Base-by-base conservation (phyloP, 1,140 invertebrate species). In the Brachionus rubens region DNA sequence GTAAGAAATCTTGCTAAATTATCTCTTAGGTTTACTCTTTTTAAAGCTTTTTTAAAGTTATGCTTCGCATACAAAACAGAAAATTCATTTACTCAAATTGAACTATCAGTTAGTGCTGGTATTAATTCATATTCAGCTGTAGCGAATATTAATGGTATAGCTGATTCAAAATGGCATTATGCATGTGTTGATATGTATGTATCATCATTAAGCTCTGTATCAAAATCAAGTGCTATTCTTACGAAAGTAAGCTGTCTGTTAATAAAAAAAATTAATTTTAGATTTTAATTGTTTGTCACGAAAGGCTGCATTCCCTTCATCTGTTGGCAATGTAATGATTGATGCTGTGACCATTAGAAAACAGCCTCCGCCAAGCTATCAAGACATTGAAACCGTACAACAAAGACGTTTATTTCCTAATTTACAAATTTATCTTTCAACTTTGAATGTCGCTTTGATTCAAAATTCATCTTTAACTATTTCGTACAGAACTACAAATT, bases 161-260 rank as follows among this genome's bases (percentile, higher is more conserved):
- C 59, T 21, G 59, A 65, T 65, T 19, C 10, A 7, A 9, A 33
- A 2, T 65, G 59, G 59, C 59, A 65, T 43, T 65, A 65, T 10
- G 21, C 41, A 3, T 65, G 59, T 26, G 12, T 65, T 40, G 59
- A 65, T 65, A 2, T 56, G 3, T 36, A 28, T 28, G 12, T 12
- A 28, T 6, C 24, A 21, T 6, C 10, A 2, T 33, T 28, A 50
- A 50, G 12, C 7, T 3, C 16, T 19, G 24, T 26, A 5, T 5
- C 48, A 4, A 26, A 19, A 26, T 19, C 3, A 0, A 4, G 7
- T 2, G 12, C 3, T 50, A 26, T 26, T 26, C 12, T 26, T 5
- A 26, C 3, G 3, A 19, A 50, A 7, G 16, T 19, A 50, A n/a
- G 16, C 24, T 50, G 3, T 50, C 12, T 26, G 12, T 50, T 50